These are phyloP conservation scores for Spinus olivaceus DNA, from an alignment of 2,797 vertebrate species.

Conservation along the genomic window DNA sequence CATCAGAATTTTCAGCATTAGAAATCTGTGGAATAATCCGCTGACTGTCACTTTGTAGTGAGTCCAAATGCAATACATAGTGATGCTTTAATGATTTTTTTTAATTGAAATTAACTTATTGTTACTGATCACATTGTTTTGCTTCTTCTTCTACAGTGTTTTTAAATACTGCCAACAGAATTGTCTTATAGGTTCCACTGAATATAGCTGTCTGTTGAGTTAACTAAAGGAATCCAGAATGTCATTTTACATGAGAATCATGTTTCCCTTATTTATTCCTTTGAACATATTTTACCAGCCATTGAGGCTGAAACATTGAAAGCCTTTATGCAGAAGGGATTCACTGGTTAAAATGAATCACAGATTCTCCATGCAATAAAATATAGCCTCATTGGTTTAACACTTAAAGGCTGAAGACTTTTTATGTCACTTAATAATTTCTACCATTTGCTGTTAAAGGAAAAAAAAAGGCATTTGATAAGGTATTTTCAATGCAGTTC, in stretches of 20 bases:
- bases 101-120: slow-evolving; percentile 72
- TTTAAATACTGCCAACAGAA: slow-evolving; percentile 40
- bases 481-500: neutral
- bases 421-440: slow-evolving; percentile 63
- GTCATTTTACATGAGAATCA: slow-evolving; percentile 54
- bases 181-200: slow-evolving; percentile 39
- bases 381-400: slow-evolving; percentile 43
- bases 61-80: slow-evolving; percentile 33
- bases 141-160: neutral
- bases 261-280: slow-evolving; percentile 69
- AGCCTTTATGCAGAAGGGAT: slow-evolving; percentile 51
- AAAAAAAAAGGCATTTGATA: slow-evolving; percentile 15
- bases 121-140: slow-evolving; percentile 34
- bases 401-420: slow-evolving; percentile 32
- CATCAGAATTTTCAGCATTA: slow-evolving; percentile 78
- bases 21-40: slow-evolving; percentile 75
- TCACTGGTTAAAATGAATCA: slow-evolving; percentile 50
- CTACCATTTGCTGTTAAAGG: slow-evolving; percentile 23
- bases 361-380: slow-evolving; percentile 41
- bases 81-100: slow-evolving; percentile 60
- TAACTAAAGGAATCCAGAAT: slow-evolving; percentile 52
- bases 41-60: slow-evolving; percentile 71
- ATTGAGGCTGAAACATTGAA: slow-evolving; percentile 63
- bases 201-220: slow-evolving; percentile 47
- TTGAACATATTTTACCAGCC: slow-evolving; percentile 66